Evolutionary conservation across 2,797 vertebrate genomes (phyloP), one percentile per base, ranked within the genome.

Genomic region (Cynopterus sphinx): DNA sequence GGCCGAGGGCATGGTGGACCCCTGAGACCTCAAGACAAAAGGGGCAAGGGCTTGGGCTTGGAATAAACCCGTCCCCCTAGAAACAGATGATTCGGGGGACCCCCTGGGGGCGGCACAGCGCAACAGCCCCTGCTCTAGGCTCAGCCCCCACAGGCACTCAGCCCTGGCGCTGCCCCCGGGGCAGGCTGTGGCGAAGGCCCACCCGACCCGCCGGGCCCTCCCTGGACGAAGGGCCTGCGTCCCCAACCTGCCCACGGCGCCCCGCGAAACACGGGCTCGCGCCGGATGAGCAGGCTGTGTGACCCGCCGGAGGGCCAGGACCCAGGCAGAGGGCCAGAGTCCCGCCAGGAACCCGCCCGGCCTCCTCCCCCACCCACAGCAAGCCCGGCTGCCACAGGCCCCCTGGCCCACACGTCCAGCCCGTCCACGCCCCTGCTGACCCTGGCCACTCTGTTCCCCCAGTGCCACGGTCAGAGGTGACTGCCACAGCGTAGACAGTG

Each of bases 201-300:
- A 22, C 10, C 10, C 12, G 1, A 5, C n/a, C 16, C 11, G 0
- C 1, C 33, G 33, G 26, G 16, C 22, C 31, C 19, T 2, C 22
- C 31, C 19, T 2, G 21, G n/a, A 33, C 41, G 9, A 33, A 1
- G 26, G 46, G 81, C 82, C 12, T 6, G 0, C 0, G 10, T 67
- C 9, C 28, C 28, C 12, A 15, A 11, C 36, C n/a, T 15, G 22
- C 31, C 4, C 55, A 5, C 26, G 26, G n/a, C 0, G 3, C 51
- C 24, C n/a, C 2, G 7, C 5, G 51, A 24, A 49, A 22, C 7
- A 1, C 0, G 19, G 41, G 26, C 41, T 22, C n/a, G 26, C 46
- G 26, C 22, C 12, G 4, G 55, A n/a, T 21, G 13, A 41, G 43
- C 77, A 51, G 26, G 17, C 65, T 15, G 36, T 28, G 13, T 11